These are phyloP conservation scores for Acipenser ruthenus DNA, from an alignment of 2,797 vertebrate genomes.

Conservation along the genomic window DNA sequence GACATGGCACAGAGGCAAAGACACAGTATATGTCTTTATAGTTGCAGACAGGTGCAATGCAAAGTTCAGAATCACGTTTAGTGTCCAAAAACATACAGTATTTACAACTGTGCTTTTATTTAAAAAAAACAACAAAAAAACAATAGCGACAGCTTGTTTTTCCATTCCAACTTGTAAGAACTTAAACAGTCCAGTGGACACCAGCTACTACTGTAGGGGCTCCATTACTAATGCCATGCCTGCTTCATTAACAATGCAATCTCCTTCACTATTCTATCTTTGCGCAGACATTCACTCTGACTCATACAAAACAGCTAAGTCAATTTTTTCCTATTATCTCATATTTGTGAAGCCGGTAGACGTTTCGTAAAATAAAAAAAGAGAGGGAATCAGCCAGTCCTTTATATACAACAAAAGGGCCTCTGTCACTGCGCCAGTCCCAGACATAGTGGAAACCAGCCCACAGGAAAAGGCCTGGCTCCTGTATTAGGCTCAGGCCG, in stretches of 20 bases:
- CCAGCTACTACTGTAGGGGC: not conserved
- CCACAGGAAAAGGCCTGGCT: slow-evolving; percentile 97
- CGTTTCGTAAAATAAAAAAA: slow-evolving; percentile 58
- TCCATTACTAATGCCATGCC: not conserved
- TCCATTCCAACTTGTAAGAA: not conserved
- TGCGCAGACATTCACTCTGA: slow-evolving; percentile 44
- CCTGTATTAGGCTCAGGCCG: slow-evolving; percentile 66
- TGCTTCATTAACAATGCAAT: slow-evolving; percentile 10
- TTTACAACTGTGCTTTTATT: too few species aligned
- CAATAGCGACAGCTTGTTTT: not conserved
- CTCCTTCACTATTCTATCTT: slow-evolving; percentile 6
- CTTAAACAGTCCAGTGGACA: too few species aligned
- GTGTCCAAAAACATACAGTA: too few species aligned
- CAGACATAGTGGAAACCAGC: slow-evolving; percentile 85
- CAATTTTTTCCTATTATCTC: slow-evolving; percentile 84
- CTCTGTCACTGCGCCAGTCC: slow-evolving; percentile 92
- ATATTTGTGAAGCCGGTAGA: slow-evolving; percentile 90
- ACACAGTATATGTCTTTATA: too few species aligned
- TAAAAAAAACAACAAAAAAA: too few species aligned
- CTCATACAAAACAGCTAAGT: slow-evolving; percentile 62
- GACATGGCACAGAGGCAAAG: too few species aligned
- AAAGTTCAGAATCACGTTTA: too few species aligned
- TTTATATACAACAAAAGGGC: slow-evolving; percentile 84
- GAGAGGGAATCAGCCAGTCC: slow-evolving; percentile 65
- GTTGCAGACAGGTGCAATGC: too few species aligned